Conservation (phyloP, 30 jellyfish, hydroid and myxozoan genomes). For the Pseudorhiza aurosa region DNA sequence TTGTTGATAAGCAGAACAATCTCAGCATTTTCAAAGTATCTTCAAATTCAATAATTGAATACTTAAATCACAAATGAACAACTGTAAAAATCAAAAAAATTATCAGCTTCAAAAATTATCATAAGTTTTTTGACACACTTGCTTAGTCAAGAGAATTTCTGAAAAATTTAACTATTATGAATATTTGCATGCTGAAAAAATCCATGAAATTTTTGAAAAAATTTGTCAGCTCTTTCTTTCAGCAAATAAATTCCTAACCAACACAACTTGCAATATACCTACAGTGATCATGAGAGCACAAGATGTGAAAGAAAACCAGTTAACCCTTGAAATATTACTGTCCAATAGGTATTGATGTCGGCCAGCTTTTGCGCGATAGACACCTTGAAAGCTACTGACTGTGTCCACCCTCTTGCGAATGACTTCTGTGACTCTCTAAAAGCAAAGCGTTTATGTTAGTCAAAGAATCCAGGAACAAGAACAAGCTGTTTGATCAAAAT, state of each 20-base stretch:
- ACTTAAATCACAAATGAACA: too few relatives aligned
- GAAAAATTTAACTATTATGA: not conserved
- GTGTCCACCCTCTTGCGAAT: conserved; percentile 63
- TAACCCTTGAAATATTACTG: conserved; percentile 64
- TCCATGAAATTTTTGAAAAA: not conserved
- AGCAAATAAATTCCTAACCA: conserved; percentile 76
- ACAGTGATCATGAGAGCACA: conserved; percentile 73
- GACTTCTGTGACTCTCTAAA: conserved; percentile 57
- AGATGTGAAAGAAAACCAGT: conserved; percentile 73
- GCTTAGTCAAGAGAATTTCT: not conserved
- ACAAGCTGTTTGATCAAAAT: too few relatives aligned
- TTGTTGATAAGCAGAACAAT: too few relatives aligned
- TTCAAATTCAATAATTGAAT: too few relatives aligned
- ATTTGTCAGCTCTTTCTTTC: conserved; percentile 45
- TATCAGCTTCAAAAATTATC: too few relatives aligned
- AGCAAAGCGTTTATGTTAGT: not conserved
- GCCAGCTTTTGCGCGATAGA: conserved; percentile 62
- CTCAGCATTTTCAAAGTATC: too few relatives aligned
- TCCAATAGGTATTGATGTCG: conserved; percentile 73
- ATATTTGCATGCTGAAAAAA: not conserved
- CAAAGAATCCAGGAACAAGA: too few relatives aligned
- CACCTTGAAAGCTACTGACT: conserved; percentile 69
- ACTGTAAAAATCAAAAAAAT: too few relatives aligned
- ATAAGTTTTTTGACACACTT: not conserved
- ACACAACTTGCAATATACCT: conserved; percentile 73